phyloP scores from a whole-genome alignment of 2,888 invertebrate genomes.

The Lobophora halterata region DNA sequence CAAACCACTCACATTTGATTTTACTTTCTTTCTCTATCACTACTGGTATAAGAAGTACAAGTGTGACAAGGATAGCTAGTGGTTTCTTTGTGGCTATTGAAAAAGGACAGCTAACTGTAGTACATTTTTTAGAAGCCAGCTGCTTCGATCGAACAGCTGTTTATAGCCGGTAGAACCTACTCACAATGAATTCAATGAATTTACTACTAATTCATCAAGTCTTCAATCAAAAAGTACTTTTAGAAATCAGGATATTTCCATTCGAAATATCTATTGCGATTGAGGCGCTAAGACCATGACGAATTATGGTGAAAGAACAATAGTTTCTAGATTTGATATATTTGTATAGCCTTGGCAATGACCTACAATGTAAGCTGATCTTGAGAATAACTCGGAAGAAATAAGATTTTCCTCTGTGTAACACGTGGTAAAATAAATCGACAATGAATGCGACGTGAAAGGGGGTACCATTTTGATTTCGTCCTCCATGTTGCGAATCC shows the following conservation, averaged over 20 bases:
- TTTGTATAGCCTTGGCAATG: no score
- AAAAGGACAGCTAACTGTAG: conserved; percentile 66
- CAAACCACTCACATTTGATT: conserved; percentile 3
- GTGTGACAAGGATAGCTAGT: conserved; percentile 55
- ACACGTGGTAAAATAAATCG: conserved; percentile 47
- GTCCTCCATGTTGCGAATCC: conserved; percentile 79
- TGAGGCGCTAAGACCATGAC: no score
- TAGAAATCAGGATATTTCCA: neutral
- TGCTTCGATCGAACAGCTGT: conserved; percentile 76
- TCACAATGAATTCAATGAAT: conserved; percentile 2
- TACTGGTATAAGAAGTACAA: conserved; percentile 32
- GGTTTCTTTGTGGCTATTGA: conserved; percentile 49
- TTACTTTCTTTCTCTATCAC: conserved; percentile 40
- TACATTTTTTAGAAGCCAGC: conserved; percentile 75
- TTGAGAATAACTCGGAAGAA: conserved; percentile 22
- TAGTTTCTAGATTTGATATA: no score
- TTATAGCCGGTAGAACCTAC: conserved; percentile 55
- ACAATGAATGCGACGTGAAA: conserved; percentile 54
- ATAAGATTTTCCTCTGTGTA: conserved; percentile 8
- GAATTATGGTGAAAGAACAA: no score
- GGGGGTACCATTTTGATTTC: conserved; percentile 79
- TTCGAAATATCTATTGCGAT: neutral
- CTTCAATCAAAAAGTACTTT: neutral
- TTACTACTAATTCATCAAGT: no score
- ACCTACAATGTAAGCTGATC: neutral